Evolutionary conservation across 2,797 vertebrate genomes (phyloP).

Genomic region (Synanceia verrucosa): DNA sequence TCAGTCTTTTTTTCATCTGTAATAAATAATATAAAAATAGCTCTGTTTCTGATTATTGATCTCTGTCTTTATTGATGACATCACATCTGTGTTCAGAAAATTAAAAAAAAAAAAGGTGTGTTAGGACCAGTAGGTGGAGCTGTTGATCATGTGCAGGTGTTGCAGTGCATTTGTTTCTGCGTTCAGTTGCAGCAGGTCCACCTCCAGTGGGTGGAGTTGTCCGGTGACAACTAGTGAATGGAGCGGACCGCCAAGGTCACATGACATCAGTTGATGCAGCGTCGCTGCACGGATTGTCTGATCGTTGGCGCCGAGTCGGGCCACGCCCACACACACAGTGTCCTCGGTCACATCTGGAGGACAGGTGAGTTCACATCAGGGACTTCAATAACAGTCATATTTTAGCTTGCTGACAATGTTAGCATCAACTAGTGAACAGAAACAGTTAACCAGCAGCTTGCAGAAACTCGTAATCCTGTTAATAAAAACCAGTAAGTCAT

Average conservation of each 20-base stretch:
- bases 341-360: slow-evolving; percentile 87
- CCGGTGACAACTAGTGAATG: slow-evolving; percentile 93
- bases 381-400: not conserved
- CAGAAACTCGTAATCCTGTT: too few species aligned
- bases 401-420: too few species aligned
- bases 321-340: slow-evolving; percentile 91
- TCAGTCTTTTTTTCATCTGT: slow-evolving; percentile 60
- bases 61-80: slow-evolving; percentile 25
- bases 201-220: slow-evolving; percentile 91
- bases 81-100: not conserved
- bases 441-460: too few species aligned
- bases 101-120: too few species aligned
- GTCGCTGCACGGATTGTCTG: slow-evolving; percentile 87
- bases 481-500: too few species aligned
- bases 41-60: slow-evolving; percentile 38
- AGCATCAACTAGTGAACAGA: too few species aligned
- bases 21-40: slow-evolving; percentile 79
- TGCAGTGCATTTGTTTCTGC: slow-evolving; percentile 75
- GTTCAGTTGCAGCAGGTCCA: slow-evolving; percentile 91
- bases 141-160: slow-evolving; percentile 63
- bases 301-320: slow-evolving; percentile 89
- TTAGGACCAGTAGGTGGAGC: slow-evolving; percentile 77
- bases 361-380: not conserved
- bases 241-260: slow-evolving; percentile 89
- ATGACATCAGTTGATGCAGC: slow-evolving; percentile 83